phyloP scores from a whole-genome alignment of 2,888 invertebrate species.

The Steinernema scapterisci region DNA sequence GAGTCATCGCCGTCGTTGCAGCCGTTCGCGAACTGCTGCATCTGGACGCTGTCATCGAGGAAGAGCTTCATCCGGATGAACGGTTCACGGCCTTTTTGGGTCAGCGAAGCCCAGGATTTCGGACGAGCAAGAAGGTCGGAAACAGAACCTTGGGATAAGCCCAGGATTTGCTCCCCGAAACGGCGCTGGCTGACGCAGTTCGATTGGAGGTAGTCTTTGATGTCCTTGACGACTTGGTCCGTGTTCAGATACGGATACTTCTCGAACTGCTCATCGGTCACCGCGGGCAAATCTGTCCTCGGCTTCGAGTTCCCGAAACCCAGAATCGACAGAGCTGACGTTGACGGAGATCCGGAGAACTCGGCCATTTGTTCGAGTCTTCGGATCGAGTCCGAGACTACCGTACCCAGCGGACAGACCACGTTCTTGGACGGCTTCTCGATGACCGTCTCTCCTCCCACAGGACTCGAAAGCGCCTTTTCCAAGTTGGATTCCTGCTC shows the following conservation, averaged over 20 bases:
- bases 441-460: slow-evolving; percentile 28
- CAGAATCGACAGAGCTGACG: slow-evolving; percentile 15
- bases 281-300: slow-evolving; percentile 81
- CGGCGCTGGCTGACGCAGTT: slow-evolving; percentile 85
- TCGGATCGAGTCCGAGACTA: slow-evolving; percentile 14
- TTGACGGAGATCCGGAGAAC: not conserved
- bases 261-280: slow-evolving; percentile 86
- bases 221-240: slow-evolving; percentile 83
- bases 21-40: slow-evolving; percentile 21
- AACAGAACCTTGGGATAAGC: slow-evolving; percentile 89
- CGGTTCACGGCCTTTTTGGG: slow-evolving; percentile 85
- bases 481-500: slow-evolving; percentile 68
- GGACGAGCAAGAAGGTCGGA: slow-evolving; percentile 94
- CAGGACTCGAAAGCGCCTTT: slow-evolving; percentile 40
- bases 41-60: slow-evolving; percentile 70
- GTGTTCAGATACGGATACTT: slow-evolving; percentile 91
- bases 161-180: slow-evolving; percentile 96
- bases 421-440: slow-evolving; percentile 10
- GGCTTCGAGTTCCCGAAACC: slow-evolving; percentile 37
- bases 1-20: slow-evolving; percentile 20
- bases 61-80: slow-evolving; percentile 98
- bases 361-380: slow-evolving; percentile 42
- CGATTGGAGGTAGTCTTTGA: slow-evolving; percentile 71
- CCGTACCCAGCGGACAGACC: slow-evolving; percentile 30
- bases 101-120: slow-evolving; percentile 98